Evolutionary conservation across 2,888 invertebrate genomes (phyloP), one percentile per base, ranked within the genome.

Genomic region (Xestoiulus laeticollis): DNA sequence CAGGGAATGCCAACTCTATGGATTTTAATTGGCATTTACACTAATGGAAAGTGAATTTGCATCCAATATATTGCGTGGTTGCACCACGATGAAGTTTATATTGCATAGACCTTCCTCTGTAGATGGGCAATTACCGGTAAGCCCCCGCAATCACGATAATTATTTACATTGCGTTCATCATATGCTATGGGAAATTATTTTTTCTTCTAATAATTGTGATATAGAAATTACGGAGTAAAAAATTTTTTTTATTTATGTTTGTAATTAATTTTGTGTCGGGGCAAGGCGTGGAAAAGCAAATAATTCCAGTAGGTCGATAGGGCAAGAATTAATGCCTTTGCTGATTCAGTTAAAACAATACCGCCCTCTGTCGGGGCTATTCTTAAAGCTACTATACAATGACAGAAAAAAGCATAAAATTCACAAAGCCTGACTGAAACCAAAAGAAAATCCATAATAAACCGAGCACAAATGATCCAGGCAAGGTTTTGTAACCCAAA

Each of bases 1-100:
- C 26, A 12, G 68, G 68, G 68, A 68, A 68, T 26, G 68, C 68
- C 68, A 8, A 68, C 68, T 22, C 68, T n/a, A 26, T 68, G 26
- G 68, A 68, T 68, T 68, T 68, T 68, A 68, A 68, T 68, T 68
- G 68, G 68, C 68, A 68, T 68, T 68, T 68, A 68, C 68, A 68
- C 68, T 68, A 68, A 68, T 68, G 68, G 68, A 68, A 68, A 68
- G 68, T 68, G 68, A 68, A 68, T 68, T 68, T 68, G 68, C 68
- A 68, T 68, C 68, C n/a, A 68, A 68, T 68, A 68, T 68, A 68
- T 68, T 68, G 68, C 68, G 68, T 68, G 68, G 68, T 68, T 68
- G n/a, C 68, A 26, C 68, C n/a, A 68, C 26, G n/a, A 68, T 68
- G 68, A 68, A 68, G 68, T 68, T 68, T 68, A 68, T 68, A 68